Percentiles rank a stretch among this genome's conserved stretches.
phyloP scores from a whole-genome alignment of 2,888 invertebrate genomes.

The Eubasilissa splendida region DNA sequence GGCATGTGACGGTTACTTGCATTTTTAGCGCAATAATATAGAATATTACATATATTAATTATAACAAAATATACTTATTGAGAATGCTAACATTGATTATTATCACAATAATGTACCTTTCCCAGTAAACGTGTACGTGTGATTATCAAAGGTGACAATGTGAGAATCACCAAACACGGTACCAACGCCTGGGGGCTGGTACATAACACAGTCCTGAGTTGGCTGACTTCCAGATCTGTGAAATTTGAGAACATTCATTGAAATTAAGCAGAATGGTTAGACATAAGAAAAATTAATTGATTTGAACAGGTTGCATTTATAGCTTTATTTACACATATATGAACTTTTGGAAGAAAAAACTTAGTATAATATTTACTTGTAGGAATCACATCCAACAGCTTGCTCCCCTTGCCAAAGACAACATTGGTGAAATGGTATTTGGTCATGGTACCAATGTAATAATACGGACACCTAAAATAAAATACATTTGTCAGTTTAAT shows the following conservation, averaged over 20 bases:
- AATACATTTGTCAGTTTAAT: conserved; percentile 58
- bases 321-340: too few species aligned
- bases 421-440: conserved; percentile 94
- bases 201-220: conserved; percentile 95
- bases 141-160: conserved; percentile 91
- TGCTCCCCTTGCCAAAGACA: conserved; percentile 96
- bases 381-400: conserved; percentile 94
- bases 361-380: conserved; percentile 67
- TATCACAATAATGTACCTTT: conserved; percentile 69
- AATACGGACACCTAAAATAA: conserved; percentile 82
- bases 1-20: too few species aligned
- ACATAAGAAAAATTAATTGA: too few species aligned
- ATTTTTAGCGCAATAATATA: too few species aligned
- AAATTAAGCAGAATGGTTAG: too few species aligned
- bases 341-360: too few species aligned
- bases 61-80: too few species aligned
- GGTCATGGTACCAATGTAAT: conserved; percentile 97
- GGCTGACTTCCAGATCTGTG: conserved; percentile 91
- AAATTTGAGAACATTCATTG: not conserved
- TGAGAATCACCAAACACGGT: conserved; percentile 96
- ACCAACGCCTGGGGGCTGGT: conserved; percentile 92
- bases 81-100: too few species aligned
- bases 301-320: too few species aligned
- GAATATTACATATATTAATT: too few species aligned
- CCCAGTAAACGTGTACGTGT: conserved; percentile 94